A percentile compares a stretch with the other conserved stretches of the same genome.
phyloP scores from a whole-genome alignment of 2,113 vertebrate genomes.

The Leucoraja erinaceus region DNA sequence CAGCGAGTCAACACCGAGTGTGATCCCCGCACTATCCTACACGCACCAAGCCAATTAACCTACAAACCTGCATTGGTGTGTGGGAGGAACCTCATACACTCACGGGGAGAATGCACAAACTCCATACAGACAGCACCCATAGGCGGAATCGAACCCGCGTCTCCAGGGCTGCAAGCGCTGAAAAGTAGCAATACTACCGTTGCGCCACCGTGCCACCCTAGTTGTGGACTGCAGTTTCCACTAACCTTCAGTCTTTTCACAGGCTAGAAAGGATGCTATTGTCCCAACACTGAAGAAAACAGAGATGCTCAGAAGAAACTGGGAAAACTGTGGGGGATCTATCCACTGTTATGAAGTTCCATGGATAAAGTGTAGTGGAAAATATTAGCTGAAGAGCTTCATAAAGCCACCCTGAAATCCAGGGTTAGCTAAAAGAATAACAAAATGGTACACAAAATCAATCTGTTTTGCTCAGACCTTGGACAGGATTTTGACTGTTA shows the following conservation, averaged over 20 bases:
- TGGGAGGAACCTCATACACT: too few species aligned
- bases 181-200: too few species aligned
- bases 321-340: background rate
- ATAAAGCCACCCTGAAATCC: background rate
- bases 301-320: background rate
- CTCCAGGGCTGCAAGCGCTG: too few species aligned
- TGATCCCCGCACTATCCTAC: too few species aligned
- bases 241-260: background rate
- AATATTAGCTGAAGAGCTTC: background rate
- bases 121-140: too few species aligned
- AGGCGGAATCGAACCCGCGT: too few species aligned
- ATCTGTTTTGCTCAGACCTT: background rate
- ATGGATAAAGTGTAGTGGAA: background rate
- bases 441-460: background rate
- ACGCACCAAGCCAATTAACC: too few species aligned
- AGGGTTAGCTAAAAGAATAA: background rate
- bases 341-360: background rate
- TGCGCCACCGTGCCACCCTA: too few species aligned
- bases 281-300: background rate
- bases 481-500: background rate
- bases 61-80: too few species aligned
- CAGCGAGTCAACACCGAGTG: too few species aligned
- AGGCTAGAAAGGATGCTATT: background rate
- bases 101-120: too few species aligned
- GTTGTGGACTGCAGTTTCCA: background rate